Evolutionary conservation across 2,113 vertebrate genomes (phyloP), one percentile per base, ranked within the genome.

Genomic region (Anhinga rufa): DNA sequence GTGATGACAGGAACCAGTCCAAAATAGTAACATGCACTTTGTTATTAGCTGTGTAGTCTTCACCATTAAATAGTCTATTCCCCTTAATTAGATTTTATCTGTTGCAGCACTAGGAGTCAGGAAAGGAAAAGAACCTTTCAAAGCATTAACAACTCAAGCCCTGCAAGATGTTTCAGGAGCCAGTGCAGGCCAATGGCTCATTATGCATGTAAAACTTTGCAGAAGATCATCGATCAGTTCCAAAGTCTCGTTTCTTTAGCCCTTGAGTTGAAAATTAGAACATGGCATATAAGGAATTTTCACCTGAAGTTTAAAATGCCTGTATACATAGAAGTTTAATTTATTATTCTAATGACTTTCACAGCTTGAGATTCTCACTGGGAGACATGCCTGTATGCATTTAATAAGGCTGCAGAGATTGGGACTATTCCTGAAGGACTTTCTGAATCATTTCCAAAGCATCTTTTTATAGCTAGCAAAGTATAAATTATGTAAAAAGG

Each of bases 311-410:
- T 97, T 97, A 90, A 97, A 97, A 96, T 90, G 95, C 93, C 94
- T 97, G 93, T 87, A 75, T 93, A 97, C 93, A 95, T 83, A 96
- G 97, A 97, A 97, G 97, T 96, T 97, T 98, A 98, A 98, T 98
- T 98, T 98, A 98, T 98, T 98, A 98, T 98, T 98, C 97, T 98
- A 98, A 98, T 98, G 98, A 98, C 97, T 98, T 97, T 98, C 98
- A 97, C 98, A 98, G 98, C 97, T 97, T 96, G 98, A 97, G 94
- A 92, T 95, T 98, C 98, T 98, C 97, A 92, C 97, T 95, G 97
- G 97, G 96, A 98, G 96, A 98, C 93, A 97, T 86, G 94, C 57
- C 88, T 98, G 97, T 96, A 93, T 94, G 97, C 96, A 97, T 97
- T 97, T 98, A 98, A 98, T 97, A 98, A 98, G 97, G 97, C 97